Percentiles rank a stretch among this genome's conserved stretches.
These are phyloP conservation scores for Hippocampus mohnikei DNA, from an alignment of 2,113 vertebrate species.

Conservation along the genomic window DNA sequence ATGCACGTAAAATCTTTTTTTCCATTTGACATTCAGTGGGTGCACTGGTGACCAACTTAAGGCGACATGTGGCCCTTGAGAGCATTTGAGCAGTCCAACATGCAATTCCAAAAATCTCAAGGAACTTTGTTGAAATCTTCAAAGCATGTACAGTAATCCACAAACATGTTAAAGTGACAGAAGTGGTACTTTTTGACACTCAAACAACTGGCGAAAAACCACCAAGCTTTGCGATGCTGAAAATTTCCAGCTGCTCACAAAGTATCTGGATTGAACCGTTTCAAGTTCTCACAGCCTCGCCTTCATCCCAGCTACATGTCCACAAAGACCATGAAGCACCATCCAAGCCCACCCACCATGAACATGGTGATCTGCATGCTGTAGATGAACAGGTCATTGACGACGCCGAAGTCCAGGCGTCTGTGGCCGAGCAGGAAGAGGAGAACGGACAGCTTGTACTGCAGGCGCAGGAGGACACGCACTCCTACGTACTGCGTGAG, in stretches of 20 bases:
- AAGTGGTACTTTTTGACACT: not conserved
- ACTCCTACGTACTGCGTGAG: slow-evolving; percentile 90
- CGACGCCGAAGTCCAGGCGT: slow-evolving; percentile 86
- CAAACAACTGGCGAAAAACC: not conserved
- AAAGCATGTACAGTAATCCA: not conserved
- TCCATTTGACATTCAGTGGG: not conserved
- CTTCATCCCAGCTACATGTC: slow-evolving; percentile 80
- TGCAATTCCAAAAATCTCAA: not conserved
- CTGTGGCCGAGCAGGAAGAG: slow-evolving; percentile 86
- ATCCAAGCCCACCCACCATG: slow-evolving; percentile 92
- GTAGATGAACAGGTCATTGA: slow-evolving; percentile 93
- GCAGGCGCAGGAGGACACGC: slow-evolving; percentile 86
- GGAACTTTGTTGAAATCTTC: not conserved
- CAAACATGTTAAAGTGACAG: not conserved
- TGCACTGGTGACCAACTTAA: not conserved
- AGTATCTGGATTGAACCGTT: not conserved
- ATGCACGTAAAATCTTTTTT: not conserved
- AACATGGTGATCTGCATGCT: slow-evolving; percentile 96
- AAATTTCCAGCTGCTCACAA: not conserved
- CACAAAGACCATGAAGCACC: slow-evolving; percentile 99
- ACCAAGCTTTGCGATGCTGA: not conserved
- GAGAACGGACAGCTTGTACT: slow-evolving; percentile 93
- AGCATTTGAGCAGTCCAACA: not conserved
- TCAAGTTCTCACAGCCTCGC: not conserved
- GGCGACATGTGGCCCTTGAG: not conserved